Evolutionary conservation across 2,797 vertebrate species (phyloP), one percentile per base, ranked within the genome.

Genomic region (Enteromius radiatus): DNA sequence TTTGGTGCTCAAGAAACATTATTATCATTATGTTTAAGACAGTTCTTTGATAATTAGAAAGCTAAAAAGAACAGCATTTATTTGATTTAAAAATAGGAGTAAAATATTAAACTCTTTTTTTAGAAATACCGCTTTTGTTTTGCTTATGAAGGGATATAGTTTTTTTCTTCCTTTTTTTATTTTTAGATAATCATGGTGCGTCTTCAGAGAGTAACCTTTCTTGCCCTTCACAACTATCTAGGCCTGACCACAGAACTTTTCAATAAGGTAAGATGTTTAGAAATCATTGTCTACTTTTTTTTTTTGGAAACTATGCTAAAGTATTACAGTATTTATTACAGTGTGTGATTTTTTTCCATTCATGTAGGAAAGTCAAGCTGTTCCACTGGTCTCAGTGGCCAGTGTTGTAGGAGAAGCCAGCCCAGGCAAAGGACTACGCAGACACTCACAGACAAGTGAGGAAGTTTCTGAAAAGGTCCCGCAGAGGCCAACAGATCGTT

Each of bases 161-260:
- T 70, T 19, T 28, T 41, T 75, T 7, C 2, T 36, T 0, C 5
- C 3, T 41, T 4, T 15, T n/a, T 17, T 10, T 17, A 26, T 31
- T 86, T 15, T 1, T 43, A 99, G 97, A 98, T 99, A 84, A 98
- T 99, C 91, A 99, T 99, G 97, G 97, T 99, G 67, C 94, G 97
- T 81, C 96, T 98, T 41, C 98, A 99, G 91, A 95, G 98, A 84
- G 97, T 98, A 82, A 99, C 97, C 0, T 99, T 99, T 85, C 93
- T 99, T 1, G 97, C 97, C 38, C 88, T 98, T 84, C 96, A 99
- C 92, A 97, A 97, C 93, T 98, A 98, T 92, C 95, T 99, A 2
- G 98, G 98, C 17, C 93, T 99, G 88, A 99, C 97, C n/a, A 97
- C 96, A 0, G 97, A 99, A 91, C 97, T 99, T 87, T 99, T 99